These are phyloP conservation scores for Branchinecta lindahli DNA, from an alignment of 1,140 invertebrate species.

Conservation along the genomic window DNA sequence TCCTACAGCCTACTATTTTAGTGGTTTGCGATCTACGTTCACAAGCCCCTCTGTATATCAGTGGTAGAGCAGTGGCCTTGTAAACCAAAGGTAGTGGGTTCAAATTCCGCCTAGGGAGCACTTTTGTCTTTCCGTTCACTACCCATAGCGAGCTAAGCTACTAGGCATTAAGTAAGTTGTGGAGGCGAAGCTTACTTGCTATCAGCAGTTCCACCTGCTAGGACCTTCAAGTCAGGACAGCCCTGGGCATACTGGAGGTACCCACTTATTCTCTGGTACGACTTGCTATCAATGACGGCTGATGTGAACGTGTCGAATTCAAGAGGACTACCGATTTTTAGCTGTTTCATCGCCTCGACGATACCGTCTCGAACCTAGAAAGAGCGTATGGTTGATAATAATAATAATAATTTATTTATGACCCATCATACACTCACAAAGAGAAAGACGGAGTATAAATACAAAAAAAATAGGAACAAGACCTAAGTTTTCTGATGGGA, in stretches of 20 bases:
- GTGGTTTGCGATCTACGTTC: too few species aligned
- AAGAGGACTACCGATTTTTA: conserved; percentile 73
- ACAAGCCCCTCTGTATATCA: too few species aligned
- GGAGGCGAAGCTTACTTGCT: conserved; percentile 39
- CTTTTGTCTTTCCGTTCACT: too few species aligned
- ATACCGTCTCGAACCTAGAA: conserved; percentile 54
- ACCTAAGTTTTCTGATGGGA: too few species aligned
- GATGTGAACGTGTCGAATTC: conserved; percentile 72
- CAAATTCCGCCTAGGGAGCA: too few species aligned
- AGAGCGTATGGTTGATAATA: conserved; percentile 16
- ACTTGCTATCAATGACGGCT: conserved; percentile 89
- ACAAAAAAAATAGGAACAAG: conserved; percentile 15
- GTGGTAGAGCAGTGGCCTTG: too few species aligned
- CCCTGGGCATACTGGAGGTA: conserved; percentile 84
- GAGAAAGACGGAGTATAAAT: neutral
- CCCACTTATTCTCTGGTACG: conserved; percentile 71
- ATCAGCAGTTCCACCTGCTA: conserved; percentile 78
- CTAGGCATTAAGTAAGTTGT: too few species aligned
- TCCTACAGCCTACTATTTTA: too few species aligned
- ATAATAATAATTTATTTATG: too few species aligned
- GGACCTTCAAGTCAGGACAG: conserved; percentile 55
- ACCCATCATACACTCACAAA: too few species aligned
- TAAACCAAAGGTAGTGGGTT: too few species aligned
- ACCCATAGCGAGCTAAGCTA: too few species aligned
- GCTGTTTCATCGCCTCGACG: conserved; percentile 41